Percentiles rank a stretch among this genome's conserved stretches.
Evolutionary conservation across 2,888 invertebrate genomes (phyloP).

Genomic region (Cheilosia soror): DNA sequence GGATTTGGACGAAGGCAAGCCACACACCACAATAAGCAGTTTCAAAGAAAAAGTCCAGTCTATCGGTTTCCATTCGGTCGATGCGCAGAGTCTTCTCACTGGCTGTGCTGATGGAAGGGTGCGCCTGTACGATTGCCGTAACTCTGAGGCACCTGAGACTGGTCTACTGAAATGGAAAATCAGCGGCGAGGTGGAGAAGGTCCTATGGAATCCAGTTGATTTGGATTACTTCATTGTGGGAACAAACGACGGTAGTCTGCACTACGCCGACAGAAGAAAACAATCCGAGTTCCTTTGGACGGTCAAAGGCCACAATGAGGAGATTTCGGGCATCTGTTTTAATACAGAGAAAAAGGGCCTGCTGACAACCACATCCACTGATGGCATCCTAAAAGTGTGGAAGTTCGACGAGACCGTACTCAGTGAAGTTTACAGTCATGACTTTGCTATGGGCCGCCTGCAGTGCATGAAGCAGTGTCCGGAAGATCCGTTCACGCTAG

Average conservation of each 20-base stretch:
- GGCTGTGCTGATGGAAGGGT: constrained; percentile 93
- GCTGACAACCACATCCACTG: constrained; percentile 91
- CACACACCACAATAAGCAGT: constrained; percentile 89
- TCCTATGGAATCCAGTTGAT: constrained; percentile 92
- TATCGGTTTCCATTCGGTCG: constrained; percentile 92
- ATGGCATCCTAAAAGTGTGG: constrained; percentile 94
- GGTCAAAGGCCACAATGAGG: constrained; percentile 91
- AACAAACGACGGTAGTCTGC: constrained; percentile 87
- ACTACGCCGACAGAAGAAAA: constrained; percentile 90
- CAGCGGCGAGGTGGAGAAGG: constrained; percentile 91
- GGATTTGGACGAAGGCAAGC: constrained; percentile 93
- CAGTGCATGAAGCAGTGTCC: constrained; percentile 91
- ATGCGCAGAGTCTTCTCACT: constrained; percentile 91
- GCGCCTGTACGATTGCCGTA: constrained; percentile 93
- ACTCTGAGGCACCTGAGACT: constrained; percentile 85
- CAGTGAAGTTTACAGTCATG: constrained; percentile 82
- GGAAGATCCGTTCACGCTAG: constrained; percentile 92
- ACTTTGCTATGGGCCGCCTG: constrained; percentile 88
- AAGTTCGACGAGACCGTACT: constrained; percentile 85
- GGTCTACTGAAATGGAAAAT: constrained; percentile 87
- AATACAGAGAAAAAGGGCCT: constrained; percentile 90
- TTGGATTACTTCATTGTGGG: constrained; percentile 89
- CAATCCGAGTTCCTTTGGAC: constrained; percentile 88
- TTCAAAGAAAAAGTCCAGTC: constrained; percentile 94
- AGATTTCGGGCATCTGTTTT: constrained; percentile 92